Base-by-base conservation (phyloP, 2,797 vertebrate species). In the Amblyraja radiata region DNA sequence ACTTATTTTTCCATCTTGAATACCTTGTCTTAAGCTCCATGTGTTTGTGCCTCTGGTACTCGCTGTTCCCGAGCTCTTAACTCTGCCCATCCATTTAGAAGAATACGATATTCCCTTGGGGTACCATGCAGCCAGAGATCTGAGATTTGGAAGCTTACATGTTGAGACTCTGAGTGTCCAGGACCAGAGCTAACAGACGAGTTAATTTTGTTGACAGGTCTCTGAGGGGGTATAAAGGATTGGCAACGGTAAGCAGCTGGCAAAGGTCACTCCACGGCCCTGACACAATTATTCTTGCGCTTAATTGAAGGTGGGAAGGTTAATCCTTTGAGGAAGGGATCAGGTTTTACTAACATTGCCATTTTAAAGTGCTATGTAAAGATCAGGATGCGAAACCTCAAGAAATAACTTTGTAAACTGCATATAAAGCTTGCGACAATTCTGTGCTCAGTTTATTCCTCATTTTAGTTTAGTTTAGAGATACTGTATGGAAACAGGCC, bases 321-420 rank as follows among this genome's bases (percentile, higher is more conserved):
- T 84, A 84, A 84, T 61, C 54, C 21, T 84, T 58, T 61, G 81
- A 84, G 81, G 81, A 84, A n/a, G 81, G 13, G 46, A 84, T 84
- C 54, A n/a, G n/a, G 23, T 84, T 84, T 84, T 54, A 28, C 54
- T 84, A 84, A n/a, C 54, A 23, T 61, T 84, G 81, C 58, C 54
- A 61, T 58, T 61, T 84, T 84, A 58, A 84, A 84, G n/a, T 28
- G 5, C 54, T 61, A 3, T 4, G 61, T 84, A 28, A 84, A 61
- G 54, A 84, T 84, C 54, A 61, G 81, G 54, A 28, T 84, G 54
- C 23, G 61, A 61, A 61, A 6, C 54, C 25, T 61, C 54, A n/a
- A n/a, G 81, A 84, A 58, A 61, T 9, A n/a, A 8, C 6, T 81
- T 61, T 84, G 54, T 25, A 1, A 58, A 84, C 25, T 61, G 25